These are phyloP conservation scores for Strix uralensis DNA, from an alignment of 2,113 vertebrate species.

Conservation along the genomic window DNA sequence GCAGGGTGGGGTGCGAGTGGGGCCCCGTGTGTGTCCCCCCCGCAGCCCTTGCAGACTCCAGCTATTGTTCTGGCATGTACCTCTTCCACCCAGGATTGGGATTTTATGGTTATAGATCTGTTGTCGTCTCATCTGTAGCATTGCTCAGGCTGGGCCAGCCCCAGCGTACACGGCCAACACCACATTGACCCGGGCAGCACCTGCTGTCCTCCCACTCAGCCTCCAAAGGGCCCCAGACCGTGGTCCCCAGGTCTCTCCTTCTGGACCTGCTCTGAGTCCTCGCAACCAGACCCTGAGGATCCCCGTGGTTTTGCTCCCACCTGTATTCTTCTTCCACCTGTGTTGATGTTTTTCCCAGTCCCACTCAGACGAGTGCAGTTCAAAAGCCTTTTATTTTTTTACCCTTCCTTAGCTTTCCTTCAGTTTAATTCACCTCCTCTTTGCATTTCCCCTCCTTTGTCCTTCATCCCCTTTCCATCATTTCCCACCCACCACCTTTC, in stretches of 20 bases:
- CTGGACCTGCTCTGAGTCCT: background rate
- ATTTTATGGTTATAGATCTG: accelerated
- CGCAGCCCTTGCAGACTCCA: background rate
- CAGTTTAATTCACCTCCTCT: background rate
- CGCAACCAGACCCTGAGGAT: accelerated
- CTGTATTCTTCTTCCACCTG: background rate
- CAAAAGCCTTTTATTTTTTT: background rate
- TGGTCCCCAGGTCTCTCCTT: accelerated
- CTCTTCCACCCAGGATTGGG: background rate
- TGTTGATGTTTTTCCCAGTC: background rate
- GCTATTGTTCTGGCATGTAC: background rate
- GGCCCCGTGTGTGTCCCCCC: background rate
- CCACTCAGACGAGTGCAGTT: background rate
- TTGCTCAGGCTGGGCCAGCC: background rate
- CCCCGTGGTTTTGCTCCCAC: background rate
- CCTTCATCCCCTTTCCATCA: background rate
- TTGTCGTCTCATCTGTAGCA: background rate
- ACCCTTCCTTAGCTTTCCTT: background rate
- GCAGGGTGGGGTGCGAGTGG: background rate
- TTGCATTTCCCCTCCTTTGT: background rate
- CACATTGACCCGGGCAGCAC: background rate
- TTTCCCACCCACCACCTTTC: background rate
- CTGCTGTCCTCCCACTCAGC: accelerated
- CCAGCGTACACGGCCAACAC: accelerated
- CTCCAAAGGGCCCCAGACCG: accelerated